Evolutionary conservation across 2,888 invertebrate species (phyloP).

Genomic region (Drosophila niveifrons): DNA sequence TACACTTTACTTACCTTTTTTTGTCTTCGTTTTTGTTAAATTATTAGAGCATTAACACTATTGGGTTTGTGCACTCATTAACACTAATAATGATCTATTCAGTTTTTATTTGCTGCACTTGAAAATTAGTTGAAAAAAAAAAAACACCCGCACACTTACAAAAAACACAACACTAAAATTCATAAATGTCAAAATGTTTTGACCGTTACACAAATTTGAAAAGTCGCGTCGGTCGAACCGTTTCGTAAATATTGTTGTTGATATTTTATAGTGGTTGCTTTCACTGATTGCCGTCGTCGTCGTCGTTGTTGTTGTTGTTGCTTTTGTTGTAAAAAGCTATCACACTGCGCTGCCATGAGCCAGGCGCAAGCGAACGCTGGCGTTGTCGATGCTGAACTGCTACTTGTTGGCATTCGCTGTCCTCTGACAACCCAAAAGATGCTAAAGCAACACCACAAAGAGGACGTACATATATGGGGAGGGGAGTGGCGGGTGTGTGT

Average conservation of each 20-base stretch:
- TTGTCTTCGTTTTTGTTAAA: background rate
- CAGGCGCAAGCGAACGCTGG: slow-evolving; percentile 72
- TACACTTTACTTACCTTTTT: background rate
- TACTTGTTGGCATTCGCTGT: slow-evolving; percentile 74
- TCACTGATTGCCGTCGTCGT: background rate
- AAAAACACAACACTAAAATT: slow-evolving; percentile 10
- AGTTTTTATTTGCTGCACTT: background rate
- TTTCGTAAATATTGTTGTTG: slow-evolving; percentile 12
- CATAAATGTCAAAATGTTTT: background rate
- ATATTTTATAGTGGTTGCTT: background rate
- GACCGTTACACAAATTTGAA: slow-evolving; percentile 37
- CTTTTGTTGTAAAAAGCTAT: slow-evolving; percentile 16
- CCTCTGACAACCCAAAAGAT: slow-evolving; percentile 61
- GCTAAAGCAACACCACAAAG: slow-evolving; percentile 41
- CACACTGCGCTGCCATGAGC: slow-evolving; percentile 48
- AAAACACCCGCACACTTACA: background rate
- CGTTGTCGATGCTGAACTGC: slow-evolving; percentile 78
- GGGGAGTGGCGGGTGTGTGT: background rate
- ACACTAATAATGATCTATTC: background rate
- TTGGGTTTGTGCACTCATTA: background rate
- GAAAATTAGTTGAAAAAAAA: background rate
- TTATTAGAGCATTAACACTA: slow-evolving; percentile 10
- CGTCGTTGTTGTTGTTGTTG: slow-evolving; percentile 2
- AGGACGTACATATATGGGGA: background rate
- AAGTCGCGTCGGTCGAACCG: slow-evolving; percentile 1